Base-by-base conservation (phyloP, 1,140 invertebrate species). In the Danaus melanippus region DNA sequence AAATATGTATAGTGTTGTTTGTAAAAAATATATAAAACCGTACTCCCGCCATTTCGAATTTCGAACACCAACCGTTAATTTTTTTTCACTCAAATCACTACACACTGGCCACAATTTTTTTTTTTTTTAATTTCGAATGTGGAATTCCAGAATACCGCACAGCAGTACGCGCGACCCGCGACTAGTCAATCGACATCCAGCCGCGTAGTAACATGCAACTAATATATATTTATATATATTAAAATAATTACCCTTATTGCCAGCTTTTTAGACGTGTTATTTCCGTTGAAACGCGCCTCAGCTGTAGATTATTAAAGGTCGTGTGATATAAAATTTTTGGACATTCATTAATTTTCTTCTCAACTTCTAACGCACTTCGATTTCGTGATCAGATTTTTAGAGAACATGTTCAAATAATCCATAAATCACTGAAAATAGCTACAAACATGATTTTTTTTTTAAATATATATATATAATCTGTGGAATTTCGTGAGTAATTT, bases 141-240 rank as follows among this genome's bases (percentile, higher is more conserved):
- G 42, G 56, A 58, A 67, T 62, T 71, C 69, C 63, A 64, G 66
- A 67, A 65, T 64, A 73, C 78, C 74, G 73, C 67, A 69, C 76
- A 59, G 68, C 44, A 42, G 60, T 67, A 60, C 66, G 78, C 73
- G 71, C 73, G 59, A 58, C 55, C 58, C 46, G 12, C 56, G 68
- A 82, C 79, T 82, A 80, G 66, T 51, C 66, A 53, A 58, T 48
- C 52, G 54, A 43, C 42, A 45, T 21, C 50, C 11, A 57, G 41
- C 40, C 60, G 60, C 64, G 68, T 67, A 53, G 67, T 66, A 69
- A 74, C 67, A 72, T 62, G 61, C 63, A 71, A 66, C 64, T 66
- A 67, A 68, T 65, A 66, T 68, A 76, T 79, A 79, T 75, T 74
- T 74, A 73, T 72, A 74, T 72, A 78, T 74, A 70, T 72, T 66